Evolutionary conservation across 2,888 invertebrate species (phyloP).

Genomic region (Zygaena filipendulae): DNA sequence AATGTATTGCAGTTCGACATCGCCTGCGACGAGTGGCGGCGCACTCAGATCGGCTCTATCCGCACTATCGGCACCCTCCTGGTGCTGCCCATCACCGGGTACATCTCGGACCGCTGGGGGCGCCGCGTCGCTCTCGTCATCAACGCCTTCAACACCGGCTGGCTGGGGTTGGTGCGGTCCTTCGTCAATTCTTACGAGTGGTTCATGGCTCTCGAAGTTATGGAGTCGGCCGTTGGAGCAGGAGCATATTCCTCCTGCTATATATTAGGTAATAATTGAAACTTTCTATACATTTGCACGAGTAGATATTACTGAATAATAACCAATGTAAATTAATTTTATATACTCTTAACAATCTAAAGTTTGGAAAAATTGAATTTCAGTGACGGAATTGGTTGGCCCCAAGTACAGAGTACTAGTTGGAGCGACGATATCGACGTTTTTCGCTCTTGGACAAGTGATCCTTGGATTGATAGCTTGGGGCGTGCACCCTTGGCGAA

Average conservation of each 20-base stretch:
- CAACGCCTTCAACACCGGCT: conserved; percentile 70
- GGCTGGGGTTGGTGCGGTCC: conserved; percentile 75
- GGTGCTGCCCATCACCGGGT: conserved; percentile 76
- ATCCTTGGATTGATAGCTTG: conserved; percentile 77
- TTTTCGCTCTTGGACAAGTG: conserved; percentile 82
- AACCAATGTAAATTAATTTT: too few relatives aligned
- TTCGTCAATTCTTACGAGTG: conserved; percentile 75
- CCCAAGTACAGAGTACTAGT: conserved; percentile 78
- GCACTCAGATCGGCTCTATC: conserved; percentile 78
- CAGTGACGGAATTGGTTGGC: conserved; percentile 83
- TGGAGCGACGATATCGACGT: conserved; percentile 76
- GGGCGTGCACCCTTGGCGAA: conserved; percentile 76
- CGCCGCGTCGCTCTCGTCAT: conserved; percentile 71
- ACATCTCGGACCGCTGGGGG: conserved; percentile 80
- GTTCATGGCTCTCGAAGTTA: conserved; percentile 76
- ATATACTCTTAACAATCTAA: too few relatives aligned
- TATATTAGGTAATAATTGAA: conserved; percentile 75
- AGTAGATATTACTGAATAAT: too few relatives aligned
- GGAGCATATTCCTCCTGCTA: conserved; percentile 79
- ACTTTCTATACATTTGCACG: conserved; percentile 1
- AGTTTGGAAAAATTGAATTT: too few relatives aligned
- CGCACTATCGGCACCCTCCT: conserved; percentile 78
- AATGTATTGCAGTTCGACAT: conserved; percentile 62
- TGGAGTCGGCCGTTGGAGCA: conserved; percentile 76
- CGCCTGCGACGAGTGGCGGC: conserved; percentile 76